Conservation (phyloP, 2,888 invertebrate genomes). For the Synanthedon andrenaeformis region DNA sequence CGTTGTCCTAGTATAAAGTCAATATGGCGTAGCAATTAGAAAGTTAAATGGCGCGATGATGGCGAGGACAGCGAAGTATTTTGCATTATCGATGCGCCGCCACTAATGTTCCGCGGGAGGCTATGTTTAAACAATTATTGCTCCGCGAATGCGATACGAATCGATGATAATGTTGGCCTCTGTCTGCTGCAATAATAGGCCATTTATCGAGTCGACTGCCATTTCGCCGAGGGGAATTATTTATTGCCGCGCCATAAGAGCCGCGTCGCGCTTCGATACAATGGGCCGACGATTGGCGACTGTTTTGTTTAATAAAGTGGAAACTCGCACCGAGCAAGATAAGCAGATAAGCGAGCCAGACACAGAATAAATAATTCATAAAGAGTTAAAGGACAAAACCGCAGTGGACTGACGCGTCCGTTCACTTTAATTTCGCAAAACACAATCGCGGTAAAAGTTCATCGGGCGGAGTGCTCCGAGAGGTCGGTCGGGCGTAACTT, state of each 20-base stretch:
- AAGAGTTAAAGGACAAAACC: conserved; percentile 52
- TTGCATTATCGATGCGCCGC: conserved; percentile 40
- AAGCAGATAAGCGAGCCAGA: conserved; percentile 37
- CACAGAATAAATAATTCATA: conserved; percentile 56
- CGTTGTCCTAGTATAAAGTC: no score
- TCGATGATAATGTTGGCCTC: conserved; percentile 62
- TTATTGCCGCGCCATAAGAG: conserved; percentile 55
- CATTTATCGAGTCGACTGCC: conserved; percentile 59
- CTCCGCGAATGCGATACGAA: conserved; percentile 57
- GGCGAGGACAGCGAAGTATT: conserved; percentile 5
- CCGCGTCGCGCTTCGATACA: conserved; percentile 51
- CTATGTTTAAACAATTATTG: conserved; percentile 66
- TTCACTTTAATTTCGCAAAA: conserved; percentile 27
- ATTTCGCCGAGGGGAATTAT: conserved; percentile 56
- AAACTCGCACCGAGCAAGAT: conserved; percentile 41
- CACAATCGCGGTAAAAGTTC: conserved; percentile 28
- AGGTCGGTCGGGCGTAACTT: conserved; percentile 5
- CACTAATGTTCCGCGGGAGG: conserved; percentile 48
- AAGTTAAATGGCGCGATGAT: not conserved
- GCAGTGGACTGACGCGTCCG: conserved; percentile 25
- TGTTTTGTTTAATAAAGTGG: conserved; percentile 58
- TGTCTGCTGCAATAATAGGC: conserved; percentile 63
- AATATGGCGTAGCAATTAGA: not conserved
- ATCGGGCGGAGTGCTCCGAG: conserved; percentile 17
- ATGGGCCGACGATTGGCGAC: conserved; percentile 42